Evolutionary conservation across 2,113 vertebrate genomes (phyloP), one percentile per base, ranked within the genome.

Genomic region (Ginglymostoma cirratum): DNA sequence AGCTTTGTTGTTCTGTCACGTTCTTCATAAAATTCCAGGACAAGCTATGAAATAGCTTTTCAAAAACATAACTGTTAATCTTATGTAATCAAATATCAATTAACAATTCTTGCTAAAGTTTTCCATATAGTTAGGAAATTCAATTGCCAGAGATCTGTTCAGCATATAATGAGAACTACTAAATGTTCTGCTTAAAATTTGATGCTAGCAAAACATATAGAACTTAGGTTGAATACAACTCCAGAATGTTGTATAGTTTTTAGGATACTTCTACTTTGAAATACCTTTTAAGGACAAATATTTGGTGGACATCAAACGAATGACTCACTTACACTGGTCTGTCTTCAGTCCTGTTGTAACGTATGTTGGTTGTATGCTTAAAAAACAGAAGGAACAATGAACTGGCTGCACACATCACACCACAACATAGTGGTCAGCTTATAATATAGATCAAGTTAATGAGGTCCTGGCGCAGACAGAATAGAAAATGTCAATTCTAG

Each of bases 101-200:
- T 86, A 45, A 21, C 45, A 86, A 48, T 86, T 23, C 87, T 87
- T 89, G 24, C 85, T 52, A 89, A 48, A 55, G 8, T 52, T 85
- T 85, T 6, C 45, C 19, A 85, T 23, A 14, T 87, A 14, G 72
- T 76, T 76, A 80, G 76, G n/a, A 38, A 89, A 34, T 89, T 12
- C 61, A 61, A 34, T 19, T 90, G 30, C 14, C 55, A 90, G 55
- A 92, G 30, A 90, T 90, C 87, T 65, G 55, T n/a, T 65, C 55
- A 65, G 55, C n/a, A 92, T 19, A 65, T 93, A 90, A 23, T 61
- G 19, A 93, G 61, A 93, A 66, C 21, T 19, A 93, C 23, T 34
- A 95, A 30, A 0, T 52, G 42, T 95, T 95, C 45, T 48, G 94
- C 94, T 72, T 15, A 95, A 45, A 95, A 95, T 95, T 95, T 72